These are phyloP conservation scores for Sesia bembeciformis DNA, from an alignment of 2,888 invertebrate genomes.

Conservation along the genomic window DNA sequence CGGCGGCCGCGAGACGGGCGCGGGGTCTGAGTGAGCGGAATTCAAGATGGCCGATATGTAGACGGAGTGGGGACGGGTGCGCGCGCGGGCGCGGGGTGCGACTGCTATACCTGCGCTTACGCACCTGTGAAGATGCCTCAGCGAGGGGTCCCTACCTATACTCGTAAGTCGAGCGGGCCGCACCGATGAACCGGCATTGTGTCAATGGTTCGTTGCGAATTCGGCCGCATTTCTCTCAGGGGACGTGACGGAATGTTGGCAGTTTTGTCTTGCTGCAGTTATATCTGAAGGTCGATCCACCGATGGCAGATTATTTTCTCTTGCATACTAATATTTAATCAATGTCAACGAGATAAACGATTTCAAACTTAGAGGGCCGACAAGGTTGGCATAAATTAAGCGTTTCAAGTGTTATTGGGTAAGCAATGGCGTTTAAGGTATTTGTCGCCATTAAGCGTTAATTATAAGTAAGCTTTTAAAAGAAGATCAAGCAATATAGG, in stretches of 20 bases:
- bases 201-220: slow-evolving; percentile 66
- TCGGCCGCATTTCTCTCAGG: slow-evolving; percentile 62
- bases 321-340: no score
- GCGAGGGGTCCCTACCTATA: slow-evolving; percentile 9
- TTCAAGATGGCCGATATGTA: slow-evolving; percentile 59
- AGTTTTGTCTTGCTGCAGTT: slow-evolving; percentile 47
- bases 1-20: slow-evolving; percentile 58
- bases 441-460: no score
- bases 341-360: no score
- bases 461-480: no score
- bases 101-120: slow-evolving; percentile 50
- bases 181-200: slow-evolving; percentile 69
- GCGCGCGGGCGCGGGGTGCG: slow-evolving; percentile 13
- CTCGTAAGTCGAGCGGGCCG: slow-evolving; percentile 17
- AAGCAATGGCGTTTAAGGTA: no score
- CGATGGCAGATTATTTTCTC: slow-evolving; percentile 24
- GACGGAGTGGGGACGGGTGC: slow-evolving; percentile 12
- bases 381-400: no score
- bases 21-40: slow-evolving; percentile 69
- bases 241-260: slow-evolving; percentile 60
- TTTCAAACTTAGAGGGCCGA: no score
- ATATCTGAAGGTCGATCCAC: slow-evolving; percentile 58
- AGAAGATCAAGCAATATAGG: no score
- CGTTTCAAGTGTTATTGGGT: no score
- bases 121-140: slow-evolving; percentile 58